Conservation (phyloP, 2,113 vertebrate genomes). For the Zosterops japonicus region DNA sequence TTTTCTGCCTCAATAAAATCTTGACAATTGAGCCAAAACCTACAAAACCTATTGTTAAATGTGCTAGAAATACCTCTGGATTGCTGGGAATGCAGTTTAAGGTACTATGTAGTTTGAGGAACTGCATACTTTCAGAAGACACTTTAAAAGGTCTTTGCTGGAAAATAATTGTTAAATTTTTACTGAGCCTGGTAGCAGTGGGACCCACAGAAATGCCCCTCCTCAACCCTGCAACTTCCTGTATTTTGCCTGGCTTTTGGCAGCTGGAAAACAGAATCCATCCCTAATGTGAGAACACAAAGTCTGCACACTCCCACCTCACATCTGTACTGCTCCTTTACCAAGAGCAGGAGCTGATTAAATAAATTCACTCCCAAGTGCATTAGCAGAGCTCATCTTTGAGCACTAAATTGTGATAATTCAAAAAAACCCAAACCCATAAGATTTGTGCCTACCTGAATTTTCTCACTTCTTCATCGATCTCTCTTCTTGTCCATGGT, state of each 20-base stretch:
- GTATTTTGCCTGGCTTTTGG: neutral
- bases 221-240: neutral
- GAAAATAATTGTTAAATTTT: neutral
- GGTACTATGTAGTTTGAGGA: conserved; percentile 1
- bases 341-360: neutral
- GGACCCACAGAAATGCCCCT: neutral
- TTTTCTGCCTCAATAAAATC: conserved; percentile 19
- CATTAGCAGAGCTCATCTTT: neutral
- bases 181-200: neutral
- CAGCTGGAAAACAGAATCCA: neutral
- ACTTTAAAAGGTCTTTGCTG: neutral
- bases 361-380: neutral
- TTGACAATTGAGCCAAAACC: neutral
- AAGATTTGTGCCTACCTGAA: neutral
- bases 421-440: rapidly evolving
- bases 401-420: neutral
- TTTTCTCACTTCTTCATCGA: neutral
- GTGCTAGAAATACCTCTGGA: conserved; percentile 13
- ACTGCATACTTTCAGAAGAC: neutral
- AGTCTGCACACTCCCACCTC: neutral
- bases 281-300: neutral
- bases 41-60: neutral
- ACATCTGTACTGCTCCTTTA: neutral
- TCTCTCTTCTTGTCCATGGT: neutral
- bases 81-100: neutral